These are phyloP conservation scores for Agrotis ipsilon DNA, from an alignment of 2,888 invertebrate species.

Conservation along the genomic window DNA sequence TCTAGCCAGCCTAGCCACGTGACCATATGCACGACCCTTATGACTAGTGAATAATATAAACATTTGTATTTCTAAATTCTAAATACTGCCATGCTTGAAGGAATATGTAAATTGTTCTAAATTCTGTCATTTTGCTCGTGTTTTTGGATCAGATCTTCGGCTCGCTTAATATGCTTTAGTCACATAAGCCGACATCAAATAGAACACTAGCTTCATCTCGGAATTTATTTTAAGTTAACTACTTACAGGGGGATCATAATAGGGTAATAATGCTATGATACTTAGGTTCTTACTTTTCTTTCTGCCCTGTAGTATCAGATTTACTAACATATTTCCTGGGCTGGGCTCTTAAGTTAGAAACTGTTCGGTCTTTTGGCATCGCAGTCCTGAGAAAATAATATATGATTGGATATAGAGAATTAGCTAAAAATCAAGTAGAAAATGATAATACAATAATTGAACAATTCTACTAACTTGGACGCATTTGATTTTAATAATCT, in stretches of 20 bases:
- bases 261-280: too few species aligned
- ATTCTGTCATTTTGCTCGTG: too few species aligned
- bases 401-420: background rate
- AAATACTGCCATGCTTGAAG: too few species aligned
- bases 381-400: constrained; percentile 75
- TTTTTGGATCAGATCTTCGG: background rate
- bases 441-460: background rate
- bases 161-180: background rate
- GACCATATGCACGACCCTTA: too few species aligned
- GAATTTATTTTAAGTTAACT: too few species aligned
- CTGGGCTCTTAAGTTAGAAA: constrained; percentile 73
- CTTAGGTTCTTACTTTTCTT: constrained; percentile 79
- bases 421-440: background rate
- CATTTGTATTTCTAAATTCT: too few species aligned
- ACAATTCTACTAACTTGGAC: constrained; percentile 75
- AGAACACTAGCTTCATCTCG: too few species aligned
- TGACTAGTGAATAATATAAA: too few species aligned
- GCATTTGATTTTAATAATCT: constrained; percentile 75
- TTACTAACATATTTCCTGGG: constrained; percentile 78
- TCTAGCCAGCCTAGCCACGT: too few species aligned
- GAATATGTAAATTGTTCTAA: too few species aligned
- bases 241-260: too few species aligned
- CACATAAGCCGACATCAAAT: too few species aligned
- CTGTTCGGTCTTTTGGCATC: constrained; percentile 76
- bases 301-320: constrained; percentile 74